phyloP scores from a whole-genome alignment of 2,113 vertebrate species.

The Sarotherodon lohbergeri region DNA sequence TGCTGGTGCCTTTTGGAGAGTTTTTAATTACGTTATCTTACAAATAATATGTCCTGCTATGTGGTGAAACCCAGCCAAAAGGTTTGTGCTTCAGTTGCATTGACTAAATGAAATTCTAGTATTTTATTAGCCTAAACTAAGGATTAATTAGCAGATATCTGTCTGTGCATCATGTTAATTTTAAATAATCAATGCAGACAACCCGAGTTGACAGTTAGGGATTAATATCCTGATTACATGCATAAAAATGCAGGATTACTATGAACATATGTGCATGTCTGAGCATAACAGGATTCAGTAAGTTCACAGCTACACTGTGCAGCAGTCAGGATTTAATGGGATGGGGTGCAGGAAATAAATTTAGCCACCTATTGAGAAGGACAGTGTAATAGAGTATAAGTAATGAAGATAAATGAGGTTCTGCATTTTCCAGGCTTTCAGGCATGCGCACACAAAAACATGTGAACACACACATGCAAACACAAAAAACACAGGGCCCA shows the following conservation, averaged over 20 bases:
- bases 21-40: background rate
- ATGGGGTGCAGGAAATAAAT: background rate
- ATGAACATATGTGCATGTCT: background rate
- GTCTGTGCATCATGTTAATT: accelerated
- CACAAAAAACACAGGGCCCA: background rate
- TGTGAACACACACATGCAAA: background rate
- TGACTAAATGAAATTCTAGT: background rate
- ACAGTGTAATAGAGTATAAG: background rate
- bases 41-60: accelerated
- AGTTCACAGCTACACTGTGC: background rate
- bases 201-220: background rate
- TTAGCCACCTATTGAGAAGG: background rate
- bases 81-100: accelerated
- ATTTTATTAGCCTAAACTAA: background rate
- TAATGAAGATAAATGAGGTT: conserved; percentile 27
- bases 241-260: background rate
- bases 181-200: background rate
- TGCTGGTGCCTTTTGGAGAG: background rate
- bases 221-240: background rate
- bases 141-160: background rate
- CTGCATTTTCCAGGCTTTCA: background rate
- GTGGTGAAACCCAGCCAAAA: background rate
- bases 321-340: background rate
- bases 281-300: background rate
- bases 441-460: background rate